Evolutionary conservation across 2,888 invertebrate species (phyloP), one percentile per base, ranked within the genome.

Genomic region (Drosophila greeni): DNA sequence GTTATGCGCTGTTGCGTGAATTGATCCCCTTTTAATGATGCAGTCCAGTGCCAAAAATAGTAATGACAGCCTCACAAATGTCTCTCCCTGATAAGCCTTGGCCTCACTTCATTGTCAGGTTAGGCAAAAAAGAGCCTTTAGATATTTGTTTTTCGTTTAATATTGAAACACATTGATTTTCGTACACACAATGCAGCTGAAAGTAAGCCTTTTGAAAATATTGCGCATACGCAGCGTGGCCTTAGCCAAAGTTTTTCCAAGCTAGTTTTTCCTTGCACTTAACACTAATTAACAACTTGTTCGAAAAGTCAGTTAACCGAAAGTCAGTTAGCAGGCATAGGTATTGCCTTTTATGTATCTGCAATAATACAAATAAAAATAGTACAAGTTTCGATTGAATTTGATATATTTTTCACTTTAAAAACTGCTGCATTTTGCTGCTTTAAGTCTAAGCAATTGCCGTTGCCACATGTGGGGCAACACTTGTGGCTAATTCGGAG

Each of bases 401-500:
- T 66, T 69, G 55, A 66, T 53, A 68, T 33, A 39, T 53, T 55
- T 48, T 31, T 55, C 45, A 56, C 58, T 40, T 16, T 20, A n/a
- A n/a, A 61, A 42, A 40, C 47, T 24, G 54, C 64, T 72, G 72
- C 60, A 62, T 39, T 60, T 36, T 43, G 18, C 23, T 24, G 40
- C 31, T 58, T 61, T 54, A 57, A 45, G 26, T 49, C 20, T 14
- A 11, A 51, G 36, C 72, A 66, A 74, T 68, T 70, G 72, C 60
- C 39, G 2, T 39, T 42, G 40, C 40, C 39, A 52, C 70, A 55
- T 66, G 77, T 54, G 55, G 65, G 48, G 69, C 75, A 36, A n/a
- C 20, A 57, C 54, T 57, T 60, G 37, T 48, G 45, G 69, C 66
- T 73, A 78, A 81, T 79, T 81, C 73, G 37, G 43, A 62, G 66